A percentile compares a stretch with the other conserved stretches of the same genome.
These are phyloP conservation scores for Chionomys nivalis DNA, from an alignment of 2,113 vertebrate genomes.

Conservation along the genomic window DNA sequence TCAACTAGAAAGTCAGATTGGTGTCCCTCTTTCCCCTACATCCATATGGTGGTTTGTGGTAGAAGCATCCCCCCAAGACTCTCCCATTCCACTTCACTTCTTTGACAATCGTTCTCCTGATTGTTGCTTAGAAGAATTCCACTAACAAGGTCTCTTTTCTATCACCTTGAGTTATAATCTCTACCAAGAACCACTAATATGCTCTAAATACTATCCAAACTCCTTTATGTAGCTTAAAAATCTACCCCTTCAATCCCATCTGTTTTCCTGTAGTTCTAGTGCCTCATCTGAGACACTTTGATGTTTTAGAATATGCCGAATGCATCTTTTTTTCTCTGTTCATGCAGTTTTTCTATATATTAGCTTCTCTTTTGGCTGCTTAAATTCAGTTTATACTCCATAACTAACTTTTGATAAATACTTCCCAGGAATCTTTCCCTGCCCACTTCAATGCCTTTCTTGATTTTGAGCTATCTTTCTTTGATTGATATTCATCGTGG, in stretches of 20 bases:
- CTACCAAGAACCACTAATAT: background rate
- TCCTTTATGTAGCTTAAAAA: background rate
- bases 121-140: background rate
- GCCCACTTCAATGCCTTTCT: background rate
- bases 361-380: background rate
- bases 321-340: background rate
- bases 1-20: background rate
- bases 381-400: background rate
- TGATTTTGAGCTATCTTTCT: background rate
- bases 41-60: background rate
- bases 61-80: background rate
- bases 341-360: background rate
- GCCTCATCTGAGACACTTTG: background rate
- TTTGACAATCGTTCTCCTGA: background rate
- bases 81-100: background rate
- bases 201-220: background rate
- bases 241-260: rapidly evolving
- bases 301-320: background rate
- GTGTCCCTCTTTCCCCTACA: background rate
- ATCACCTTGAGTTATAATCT: background rate
- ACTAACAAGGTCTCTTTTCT: background rate
- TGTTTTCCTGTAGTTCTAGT: background rate
- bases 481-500: background rate
- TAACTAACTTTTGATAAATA: background rate
- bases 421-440: background rate